Evolutionary conservation across 1,140 invertebrate genomes (phyloP), one percentile per base, ranked within the genome.

Genomic region (Notospermus geniculatus): DNA sequence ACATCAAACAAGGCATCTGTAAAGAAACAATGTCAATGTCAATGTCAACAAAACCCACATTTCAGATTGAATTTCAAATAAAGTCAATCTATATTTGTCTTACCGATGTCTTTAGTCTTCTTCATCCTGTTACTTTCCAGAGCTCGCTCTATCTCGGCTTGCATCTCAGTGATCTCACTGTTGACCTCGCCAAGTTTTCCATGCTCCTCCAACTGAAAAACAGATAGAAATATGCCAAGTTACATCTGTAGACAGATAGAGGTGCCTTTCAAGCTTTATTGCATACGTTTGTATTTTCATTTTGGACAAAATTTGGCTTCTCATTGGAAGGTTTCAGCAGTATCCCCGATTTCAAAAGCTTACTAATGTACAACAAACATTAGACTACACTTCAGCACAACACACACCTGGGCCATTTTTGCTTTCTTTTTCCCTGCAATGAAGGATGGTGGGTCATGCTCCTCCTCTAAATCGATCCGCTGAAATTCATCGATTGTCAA

Each of bases 401-500:
- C 19, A 56, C 58, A 43, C 90, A 70, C 66, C 54, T 62, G 58
- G 27, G 46, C 56, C 15, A 71, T 52, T 65, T 89, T 89, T 75
- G 94, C 91, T 72, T 92, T 92, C 76, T 89, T 89, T 52, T 92
- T 85, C 0, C 93, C 91, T 2, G 88, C 89, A 82, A 91, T 95
- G 75, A 95, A 98, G 0, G 92, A 90, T 15, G 78, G 76, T 28
- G 96, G 96, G 83, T 98, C 95, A 75, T 95, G 91, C 74, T 97
- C 94, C 71, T 96, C 92, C 77, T 97, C 95, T 56, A 99, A 83
- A 80, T 99, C 95, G 4, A 98, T 91, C 0, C 88, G 91, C 88
- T 97, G 92, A 76, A 99, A 99, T 83, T 99, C 95, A 65, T 98
- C 94, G 7, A 97, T 83, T 0, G 95, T 97, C 25, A 99, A 81